Evolutionary conservation across 2,797 vertebrate genomes (phyloP), one percentile per base, ranked within the genome.

Genomic region (Chaenodraco wilsoni): DNA sequence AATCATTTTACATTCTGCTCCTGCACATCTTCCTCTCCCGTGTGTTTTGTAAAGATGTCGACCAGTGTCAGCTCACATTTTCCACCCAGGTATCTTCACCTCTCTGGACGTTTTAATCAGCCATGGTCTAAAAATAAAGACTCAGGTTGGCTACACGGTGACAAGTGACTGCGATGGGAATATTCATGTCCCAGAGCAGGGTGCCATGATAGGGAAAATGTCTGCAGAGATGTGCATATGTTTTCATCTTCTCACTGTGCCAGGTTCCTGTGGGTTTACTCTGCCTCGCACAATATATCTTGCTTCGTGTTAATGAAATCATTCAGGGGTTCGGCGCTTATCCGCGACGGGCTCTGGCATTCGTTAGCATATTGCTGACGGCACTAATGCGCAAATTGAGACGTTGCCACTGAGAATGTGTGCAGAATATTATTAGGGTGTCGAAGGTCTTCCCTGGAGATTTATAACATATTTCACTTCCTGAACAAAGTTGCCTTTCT

Each of bases 221-320:
- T 76, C 46, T 52, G 61, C 50, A 41, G 56, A 41, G 58, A 76
- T 12, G 33, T 8, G 19, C 52, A 12, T 31, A 61, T 50, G 48
- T 72, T 74, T 74, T 68, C 62, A 66, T 75, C 60, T 70, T 49
- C 68, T 61, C 58, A 49, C 63, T 56, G 59, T 55, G 68, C 56
- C 74, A 76, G 65, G 63, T 81, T 65, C 65, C 23, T 81, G 57
- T 79, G 70, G 82, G 65, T 78, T 87, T 68, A 79, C 73, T 69
- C 70, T 66, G 19, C 17, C 62, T 63, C 66, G 19, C 55, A 52
- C 57, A 58, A 74, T 87, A 59, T 65, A 52, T 81, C 77, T 71
- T 41, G 52, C 79, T 72, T 72, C 48, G 9, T 17, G 49, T 81
- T 81, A 88, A 87, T 88, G 45, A 86, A 90, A 82, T 89, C 61